A percentile compares a stretch with the other conserved stretches of the same genome.
phyloP scores from a whole-genome alignment of 1,140 invertebrate species.

The Heliconius hewitsoni region DNA sequence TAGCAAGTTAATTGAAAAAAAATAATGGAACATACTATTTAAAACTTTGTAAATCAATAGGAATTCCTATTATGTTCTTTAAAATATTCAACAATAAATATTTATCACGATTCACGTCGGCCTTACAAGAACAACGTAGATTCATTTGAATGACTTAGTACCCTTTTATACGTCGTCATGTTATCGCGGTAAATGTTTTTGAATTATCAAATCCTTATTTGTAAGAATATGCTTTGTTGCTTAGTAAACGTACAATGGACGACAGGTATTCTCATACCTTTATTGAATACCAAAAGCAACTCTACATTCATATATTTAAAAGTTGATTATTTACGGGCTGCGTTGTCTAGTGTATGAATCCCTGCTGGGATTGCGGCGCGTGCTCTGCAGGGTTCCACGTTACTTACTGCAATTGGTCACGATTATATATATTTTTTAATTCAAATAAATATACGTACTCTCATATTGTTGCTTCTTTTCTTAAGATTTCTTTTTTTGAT shows the following conservation, averaged over 20 bases:
- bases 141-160: slow-evolving; percentile 33
- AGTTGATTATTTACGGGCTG: background rate
- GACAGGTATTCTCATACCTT: background rate
- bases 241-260: slow-evolving; percentile 11
- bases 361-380: slow-evolving; percentile 54
- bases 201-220: slow-evolving; percentile 43
- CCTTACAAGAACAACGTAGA: slow-evolving; percentile 24
- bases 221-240: slow-evolving; percentile 34
- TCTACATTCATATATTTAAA: background rate
- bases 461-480: background rate
- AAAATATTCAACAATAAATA: background rate
- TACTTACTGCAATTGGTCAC: slow-evolving; percentile 67
- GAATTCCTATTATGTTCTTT: background rate
- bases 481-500: too few relatives aligned
- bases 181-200: slow-evolving; percentile 37
- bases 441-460: slow-evolving; percentile 3
- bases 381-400: slow-evolving; percentile 51
- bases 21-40: too few relatives aligned
- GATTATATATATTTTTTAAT: slow-evolving; percentile 50
- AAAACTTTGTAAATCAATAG: too few relatives aligned
- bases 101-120: background rate
- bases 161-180: slow-evolving; percentile 33
- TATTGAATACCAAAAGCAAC: background rate
- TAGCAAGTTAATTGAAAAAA: too few relatives aligned
- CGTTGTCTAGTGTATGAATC: slow-evolving; percentile 29